phyloP scores from a whole-genome alignment of 2,888 invertebrate genomes.

The Lycocerus yunnanus region DNA sequence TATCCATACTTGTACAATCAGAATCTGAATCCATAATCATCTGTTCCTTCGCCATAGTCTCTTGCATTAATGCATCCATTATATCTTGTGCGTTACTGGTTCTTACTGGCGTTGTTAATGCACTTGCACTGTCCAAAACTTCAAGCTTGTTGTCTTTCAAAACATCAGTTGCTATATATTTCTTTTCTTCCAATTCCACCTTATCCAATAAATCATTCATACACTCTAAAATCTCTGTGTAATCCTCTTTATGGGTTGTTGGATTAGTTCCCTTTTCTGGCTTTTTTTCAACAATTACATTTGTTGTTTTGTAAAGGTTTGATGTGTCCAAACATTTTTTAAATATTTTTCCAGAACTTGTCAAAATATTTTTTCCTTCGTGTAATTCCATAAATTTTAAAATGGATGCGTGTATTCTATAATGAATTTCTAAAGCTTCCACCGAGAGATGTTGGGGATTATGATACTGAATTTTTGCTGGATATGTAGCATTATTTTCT shows the following conservation, averaged over 20 bases:
- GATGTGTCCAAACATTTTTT: constrained; percentile 58
- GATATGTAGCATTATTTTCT: constrained; percentile 82
- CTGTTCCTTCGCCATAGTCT: constrained; percentile 52
- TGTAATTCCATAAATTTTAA: constrained; percentile 82
- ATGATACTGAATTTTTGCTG: constrained; percentile 83
- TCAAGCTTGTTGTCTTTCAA: neutral
- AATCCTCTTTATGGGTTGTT: constrained; percentile 11
- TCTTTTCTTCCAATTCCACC: constrained; percentile 25
- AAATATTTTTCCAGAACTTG: constrained; percentile 64
- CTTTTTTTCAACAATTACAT: neutral
- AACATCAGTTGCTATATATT: neutral
- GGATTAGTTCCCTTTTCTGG: neutral
- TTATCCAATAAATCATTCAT: constrained; percentile 37
- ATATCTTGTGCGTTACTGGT: constrained; percentile 51
- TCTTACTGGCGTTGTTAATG: constrained; percentile 13
- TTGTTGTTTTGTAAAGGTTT: constrained; percentile 14
- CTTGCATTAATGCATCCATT: constrained; percentile 58
- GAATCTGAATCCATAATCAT: constrained; percentile 42
- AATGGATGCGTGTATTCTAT: constrained; percentile 86
- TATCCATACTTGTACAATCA: constrained; percentile 39
- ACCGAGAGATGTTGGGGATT: constrained; percentile 82
- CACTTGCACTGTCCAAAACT: neutral
- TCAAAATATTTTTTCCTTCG: constrained; percentile 69
- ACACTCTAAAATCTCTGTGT: constrained; percentile 22
- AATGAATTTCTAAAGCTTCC: constrained; percentile 86